Conservation (phyloP, 2,888 invertebrate species). For the Timema podura region DNA sequence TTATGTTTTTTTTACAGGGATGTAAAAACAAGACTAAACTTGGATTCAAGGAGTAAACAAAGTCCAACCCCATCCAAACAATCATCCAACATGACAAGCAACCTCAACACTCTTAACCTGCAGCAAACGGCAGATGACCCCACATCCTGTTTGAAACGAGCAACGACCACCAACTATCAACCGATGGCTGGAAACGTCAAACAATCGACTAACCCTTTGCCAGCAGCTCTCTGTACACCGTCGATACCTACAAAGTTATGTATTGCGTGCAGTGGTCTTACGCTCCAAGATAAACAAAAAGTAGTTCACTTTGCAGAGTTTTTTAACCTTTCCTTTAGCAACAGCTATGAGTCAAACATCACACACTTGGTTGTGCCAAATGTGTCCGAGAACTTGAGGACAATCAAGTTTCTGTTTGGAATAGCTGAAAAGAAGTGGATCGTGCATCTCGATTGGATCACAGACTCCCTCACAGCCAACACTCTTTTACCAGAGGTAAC, state of each 20-base stretch:
- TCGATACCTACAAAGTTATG: neutral
- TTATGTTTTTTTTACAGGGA: too few species aligned
- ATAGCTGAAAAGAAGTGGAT: slow-evolving; percentile 10
- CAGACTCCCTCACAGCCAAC: neutral
- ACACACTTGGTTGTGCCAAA: neutral
- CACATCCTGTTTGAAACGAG: too few species aligned
- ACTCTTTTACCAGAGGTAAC: neutral
- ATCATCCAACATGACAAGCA: too few species aligned
- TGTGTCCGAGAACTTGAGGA: neutral
- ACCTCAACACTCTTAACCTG: too few species aligned
- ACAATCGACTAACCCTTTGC: too few species aligned
- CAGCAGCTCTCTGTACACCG: too few species aligned
- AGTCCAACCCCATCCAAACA: too few species aligned
- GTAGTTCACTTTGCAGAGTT: neutral
- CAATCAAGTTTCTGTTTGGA: slow-evolving; percentile 6
- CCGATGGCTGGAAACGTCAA: too few species aligned
- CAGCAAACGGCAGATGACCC: too few species aligned
- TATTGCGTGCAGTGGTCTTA: neutral
- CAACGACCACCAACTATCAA: too few species aligned
- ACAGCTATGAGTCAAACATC: neutral
- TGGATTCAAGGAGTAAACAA: too few species aligned
- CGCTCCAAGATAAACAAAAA: neutral
- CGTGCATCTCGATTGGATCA: neutral
- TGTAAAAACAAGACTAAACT: too few species aligned
- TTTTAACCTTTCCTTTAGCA: neutral